Evolutionary conservation across 2,113 vertebrate species (phyloP), one percentile per base, ranked within the genome.

Genomic region (Bambusicola thoracicus): DNA sequence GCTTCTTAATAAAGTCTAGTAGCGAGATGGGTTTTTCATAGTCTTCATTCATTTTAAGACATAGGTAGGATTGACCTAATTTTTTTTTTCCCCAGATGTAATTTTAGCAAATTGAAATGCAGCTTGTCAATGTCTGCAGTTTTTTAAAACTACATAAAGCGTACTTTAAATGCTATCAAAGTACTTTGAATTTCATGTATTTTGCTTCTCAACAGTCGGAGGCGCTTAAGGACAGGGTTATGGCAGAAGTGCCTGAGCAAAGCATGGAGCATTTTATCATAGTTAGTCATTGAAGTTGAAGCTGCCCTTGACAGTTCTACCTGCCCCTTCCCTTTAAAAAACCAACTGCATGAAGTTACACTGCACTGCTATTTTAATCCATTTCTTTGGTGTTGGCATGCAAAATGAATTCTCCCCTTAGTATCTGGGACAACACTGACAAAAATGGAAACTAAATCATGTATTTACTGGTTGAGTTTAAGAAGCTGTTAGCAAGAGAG

Each of bases 391-490:
- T 4, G 3, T 77, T 67, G 87, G 75, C 20, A 10, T 46, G 43
- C 74, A 51, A 94, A 87, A 85, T 61, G 10, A 85, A 91, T 12
- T 59, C 29, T 92, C 41, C 34, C 82, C 49, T 87, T 81, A 67
- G 46, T 72, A 89, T 43, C 22, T 77, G 44, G 46, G 22, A 69
- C 30, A 73, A 51, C 34, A 48, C 40, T 38, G 63, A 80, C 84
- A 89, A 67, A 93, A 92, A 92, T 36, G 46, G 82, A 46, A 70
- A 76, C 5, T 55, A 22, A 87, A 77, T 87, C 18, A 67, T 87
- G 32, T 85, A 77, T 61, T 83, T 83, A 48, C 55, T 80, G 16
- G 29, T 65, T 69, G 55, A 85, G 80, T 66, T 94, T 41, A 77
- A 82, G 27, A 55, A 75, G 46, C 2, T 2, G 41, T 74, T 59